Percentiles rank a stretch among this genome's conserved stretches.
phyloP scores from a whole-genome alignment of 2,888 invertebrate species.

The Belgica antarctica region DNA sequence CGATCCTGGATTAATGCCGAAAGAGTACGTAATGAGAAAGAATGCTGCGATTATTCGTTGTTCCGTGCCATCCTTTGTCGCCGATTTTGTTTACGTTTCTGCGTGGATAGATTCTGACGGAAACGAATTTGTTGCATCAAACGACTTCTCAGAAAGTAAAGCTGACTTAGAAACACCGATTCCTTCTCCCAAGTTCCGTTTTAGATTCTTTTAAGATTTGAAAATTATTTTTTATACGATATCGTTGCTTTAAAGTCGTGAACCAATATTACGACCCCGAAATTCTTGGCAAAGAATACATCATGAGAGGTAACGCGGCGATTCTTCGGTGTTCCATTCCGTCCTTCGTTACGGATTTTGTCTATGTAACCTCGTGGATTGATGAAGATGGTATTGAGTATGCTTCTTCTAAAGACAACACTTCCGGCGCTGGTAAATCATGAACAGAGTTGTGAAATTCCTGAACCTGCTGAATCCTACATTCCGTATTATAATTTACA shows the following conservation, averaged over 20 bases:
- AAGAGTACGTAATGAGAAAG: slow-evolving; percentile 71
- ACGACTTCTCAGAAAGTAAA: slow-evolving; percentile 19
- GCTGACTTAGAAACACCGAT: no score
- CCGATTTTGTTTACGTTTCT: slow-evolving; percentile 69
- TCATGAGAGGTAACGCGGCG: slow-evolving; percentile 83
- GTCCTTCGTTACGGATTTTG: slow-evolving; percentile 87
- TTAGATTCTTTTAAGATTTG: neutral
- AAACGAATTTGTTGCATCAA: slow-evolving; percentile 49
- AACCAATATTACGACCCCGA: slow-evolving; percentile 86
- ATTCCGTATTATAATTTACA: slow-evolving; percentile 21
- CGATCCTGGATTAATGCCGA: slow-evolving; percentile 69
- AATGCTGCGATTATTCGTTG: slow-evolving; percentile 71
- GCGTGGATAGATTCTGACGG: slow-evolving; percentile 72
- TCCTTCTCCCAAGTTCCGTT: no score
- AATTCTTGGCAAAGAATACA: slow-evolving; percentile 82
- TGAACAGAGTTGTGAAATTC: neutral
- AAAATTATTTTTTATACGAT: slow-evolving; percentile 21
- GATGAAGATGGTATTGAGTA: slow-evolving; percentile 69
- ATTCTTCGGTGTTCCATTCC: slow-evolving; percentile 87
- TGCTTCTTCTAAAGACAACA: slow-evolving; percentile 44
- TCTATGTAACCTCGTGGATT: slow-evolving; percentile 82
- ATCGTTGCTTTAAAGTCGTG: slow-evolving; percentile 68
- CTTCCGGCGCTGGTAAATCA: slow-evolving; percentile 1
- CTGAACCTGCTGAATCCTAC: slow-evolving; percentile 34
- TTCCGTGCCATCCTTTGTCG: slow-evolving; percentile 71